Percentiles rank a stretch among this genome's conserved stretches.
Conservation (phyloP, 2,113 vertebrate species). For the Ranitomeya variabilis region DNA sequence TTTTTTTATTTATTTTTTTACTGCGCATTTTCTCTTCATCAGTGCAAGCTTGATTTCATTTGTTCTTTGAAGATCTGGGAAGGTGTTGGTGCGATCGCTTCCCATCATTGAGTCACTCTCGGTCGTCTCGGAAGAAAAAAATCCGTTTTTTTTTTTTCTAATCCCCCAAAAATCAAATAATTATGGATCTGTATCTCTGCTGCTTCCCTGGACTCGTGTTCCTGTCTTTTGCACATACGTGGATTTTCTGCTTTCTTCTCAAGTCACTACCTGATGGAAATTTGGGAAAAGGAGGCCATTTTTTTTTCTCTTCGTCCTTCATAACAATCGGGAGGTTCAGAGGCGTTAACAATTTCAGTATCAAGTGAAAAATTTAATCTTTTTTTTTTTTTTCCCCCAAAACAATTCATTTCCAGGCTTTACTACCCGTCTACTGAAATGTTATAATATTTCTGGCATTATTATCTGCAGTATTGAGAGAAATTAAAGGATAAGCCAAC, state of each 20-base stretch:
- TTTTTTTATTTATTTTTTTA: not conserved
- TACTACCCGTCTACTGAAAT: slow-evolving; percentile 82
- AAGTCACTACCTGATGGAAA: not conserved
- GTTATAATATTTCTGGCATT: slow-evolving; percentile 83
- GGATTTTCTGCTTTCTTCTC: not conserved
- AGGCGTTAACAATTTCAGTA: not conserved
- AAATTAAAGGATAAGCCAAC: slow-evolving; percentile 60
- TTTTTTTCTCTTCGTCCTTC: not conserved
- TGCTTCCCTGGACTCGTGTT: not conserved
- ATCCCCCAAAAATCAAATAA: not conserved
- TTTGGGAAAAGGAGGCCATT: not conserved
- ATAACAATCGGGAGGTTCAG: not conserved
- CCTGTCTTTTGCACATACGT: not conserved
- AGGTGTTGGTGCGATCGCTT: slow-evolving; percentile 33
- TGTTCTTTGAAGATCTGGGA: slow-evolving; percentile 15
- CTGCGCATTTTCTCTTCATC: not conserved
- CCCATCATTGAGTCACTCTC: not conserved
- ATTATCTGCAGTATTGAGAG: slow-evolving; percentile 88
- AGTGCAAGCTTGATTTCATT: slow-evolving; percentile 17
- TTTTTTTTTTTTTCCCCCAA: no score
- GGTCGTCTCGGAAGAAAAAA: not conserved
- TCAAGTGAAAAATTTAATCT: not conserved
- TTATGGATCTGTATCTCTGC: not conserved
- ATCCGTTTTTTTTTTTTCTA: no score
- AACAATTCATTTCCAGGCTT: slow-evolving; percentile 69